Conservation (phyloP, 2,797 vertebrate genomes). For the Gymnothorax reevesii region DNA sequence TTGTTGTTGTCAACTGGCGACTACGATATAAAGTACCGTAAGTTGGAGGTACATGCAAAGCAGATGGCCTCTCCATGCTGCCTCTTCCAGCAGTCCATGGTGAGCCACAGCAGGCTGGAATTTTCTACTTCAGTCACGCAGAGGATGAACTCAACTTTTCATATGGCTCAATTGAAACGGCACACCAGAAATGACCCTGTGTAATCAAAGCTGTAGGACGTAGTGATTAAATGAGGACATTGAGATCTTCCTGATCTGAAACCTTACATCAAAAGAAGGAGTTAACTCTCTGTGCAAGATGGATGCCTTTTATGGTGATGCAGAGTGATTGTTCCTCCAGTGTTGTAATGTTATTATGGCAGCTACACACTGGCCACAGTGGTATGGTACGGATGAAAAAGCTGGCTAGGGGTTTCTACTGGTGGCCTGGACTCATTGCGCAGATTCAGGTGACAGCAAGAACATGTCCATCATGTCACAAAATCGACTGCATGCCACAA, state of each 20-base stretch:
- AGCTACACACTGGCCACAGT: too few relatives aligned
- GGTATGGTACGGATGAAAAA: not conserved
- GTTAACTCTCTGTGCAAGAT: too few relatives aligned
- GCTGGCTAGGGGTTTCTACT: conserved; percentile 13
- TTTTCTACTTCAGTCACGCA: conserved; percentile 15
- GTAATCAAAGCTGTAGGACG: not conserved
- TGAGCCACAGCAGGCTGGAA: not conserved
- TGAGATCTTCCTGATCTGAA: not conserved
- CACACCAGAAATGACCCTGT: not conserved
- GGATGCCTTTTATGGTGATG: too few relatives aligned
- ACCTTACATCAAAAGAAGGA: too few relatives aligned
- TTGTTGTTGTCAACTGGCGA: not conserved
- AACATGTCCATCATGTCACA: conserved; percentile 18
- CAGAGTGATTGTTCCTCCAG: too few relatives aligned
- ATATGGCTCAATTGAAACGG: not conserved
- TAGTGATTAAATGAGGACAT: not conserved
- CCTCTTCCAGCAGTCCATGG: not conserved
- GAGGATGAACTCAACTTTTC: not conserved
- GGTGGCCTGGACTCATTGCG: conserved; percentile 20
- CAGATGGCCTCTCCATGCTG: not conserved
- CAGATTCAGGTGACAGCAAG: conserved; percentile 16
- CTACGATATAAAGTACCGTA: not conserved
- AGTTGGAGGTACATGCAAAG: not conserved
- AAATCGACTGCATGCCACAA: not conserved
- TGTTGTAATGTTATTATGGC: too few relatives aligned